Base-by-base conservation (phyloP, 2,797 vertebrate species). In the Sebastes reedi region DNA sequence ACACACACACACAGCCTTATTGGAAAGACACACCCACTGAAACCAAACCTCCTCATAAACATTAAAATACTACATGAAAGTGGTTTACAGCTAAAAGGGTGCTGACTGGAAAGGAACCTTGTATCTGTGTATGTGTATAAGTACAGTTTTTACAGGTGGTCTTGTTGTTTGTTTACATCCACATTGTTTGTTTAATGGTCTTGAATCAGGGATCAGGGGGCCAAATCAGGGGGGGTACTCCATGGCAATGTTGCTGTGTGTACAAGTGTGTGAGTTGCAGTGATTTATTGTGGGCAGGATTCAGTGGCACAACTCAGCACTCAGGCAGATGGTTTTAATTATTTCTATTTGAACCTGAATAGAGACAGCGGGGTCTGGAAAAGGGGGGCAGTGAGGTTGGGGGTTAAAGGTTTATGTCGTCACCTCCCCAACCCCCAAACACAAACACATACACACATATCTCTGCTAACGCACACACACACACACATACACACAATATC, bases 301-400 rank as follows among this genome's bases (percentile, higher is more conserved):
- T 85, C 60, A 84, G 83, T 77, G 75, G 87, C 77, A 83, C 55
- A 60, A 68, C 87, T 88, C 75, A 81, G 81, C 29, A 1, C 67
- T 81, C 77, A 80, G 77, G 65, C 94, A 96, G 94, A 94, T 95
- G 94, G 92, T 89, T 94, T 88, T 85, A 92, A 95, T 95, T 89
- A 94, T 88, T 86, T 94, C 80, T 79, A 67, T 94, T 89, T 92
- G 72, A 90, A 88, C 75, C 81, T 79, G 75, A 91, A 84, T 54
- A 66, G 81, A 86, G 71, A 61, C 75, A 64, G 74, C 61, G 67
- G 55, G 66, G 61, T 89, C 85, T 59, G 80, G 68, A 59, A 81
- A 81, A 68, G 64, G 24, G 69, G 90, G 91, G 82, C 68, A 87
- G 82, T 39, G 34, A 85, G 88, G 82, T 75, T 77, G 81, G 66